Conservation (phyloP, 1,140 invertebrate genomes). For the Sipha flava region DNA sequence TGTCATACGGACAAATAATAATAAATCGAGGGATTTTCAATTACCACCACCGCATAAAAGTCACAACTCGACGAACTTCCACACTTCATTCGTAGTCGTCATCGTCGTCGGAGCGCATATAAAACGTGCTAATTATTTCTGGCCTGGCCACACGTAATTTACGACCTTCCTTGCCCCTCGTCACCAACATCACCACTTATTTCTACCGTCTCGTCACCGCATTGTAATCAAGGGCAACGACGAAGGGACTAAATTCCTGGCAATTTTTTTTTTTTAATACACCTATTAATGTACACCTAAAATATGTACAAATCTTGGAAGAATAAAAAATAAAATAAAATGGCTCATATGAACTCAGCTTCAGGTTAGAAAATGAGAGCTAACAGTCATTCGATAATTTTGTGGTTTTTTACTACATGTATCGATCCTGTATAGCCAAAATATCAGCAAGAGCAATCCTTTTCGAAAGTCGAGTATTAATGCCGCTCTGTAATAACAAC, state of each 20-base stretch:
- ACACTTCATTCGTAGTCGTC: neutral
- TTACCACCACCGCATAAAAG: slow-evolving; percentile 11
- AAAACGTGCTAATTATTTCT: slow-evolving; percentile 27
- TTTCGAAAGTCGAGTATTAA: no score
- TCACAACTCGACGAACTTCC: slow-evolving; percentile 10
- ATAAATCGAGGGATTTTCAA: slow-evolving; percentile 26
- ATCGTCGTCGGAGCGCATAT: neutral
- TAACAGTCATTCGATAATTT: no score
- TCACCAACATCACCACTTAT: neutral
- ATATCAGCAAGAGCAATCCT: no score
- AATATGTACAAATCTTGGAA: no score
- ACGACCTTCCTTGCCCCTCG: neutral
- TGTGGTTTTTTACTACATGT: no score
- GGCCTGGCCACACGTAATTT: neutral
- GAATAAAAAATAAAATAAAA: no score
- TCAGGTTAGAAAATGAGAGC: no score
- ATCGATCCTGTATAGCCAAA: no score
- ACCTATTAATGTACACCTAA: no score
- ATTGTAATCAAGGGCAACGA: neutral
- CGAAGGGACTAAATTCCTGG: neutral
- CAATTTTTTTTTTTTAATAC: neutral
- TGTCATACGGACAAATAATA: neutral
- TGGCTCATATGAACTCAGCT: no score
- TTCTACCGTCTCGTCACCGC: neutral
- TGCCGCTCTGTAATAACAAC: neutral